Percentiles rank a stretch among this genome's conserved stretches.
Conservation (phyloP, 1,140 invertebrate species). For the Dendroctonus valens region DNA sequence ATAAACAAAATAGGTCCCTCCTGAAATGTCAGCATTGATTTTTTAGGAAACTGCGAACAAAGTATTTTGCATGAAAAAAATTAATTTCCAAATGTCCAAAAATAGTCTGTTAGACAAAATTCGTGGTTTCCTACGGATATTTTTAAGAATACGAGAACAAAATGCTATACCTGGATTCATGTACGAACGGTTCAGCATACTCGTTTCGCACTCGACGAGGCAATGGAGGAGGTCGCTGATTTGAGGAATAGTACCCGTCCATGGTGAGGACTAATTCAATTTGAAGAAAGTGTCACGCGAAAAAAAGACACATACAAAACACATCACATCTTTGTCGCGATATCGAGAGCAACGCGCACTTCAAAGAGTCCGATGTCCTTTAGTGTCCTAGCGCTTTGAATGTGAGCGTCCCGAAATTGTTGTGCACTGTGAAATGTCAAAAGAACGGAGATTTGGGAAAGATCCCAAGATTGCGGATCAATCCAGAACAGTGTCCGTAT, state of each 20-base stretch:
- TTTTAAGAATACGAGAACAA: no score
- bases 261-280: slow-evolving; percentile 41
- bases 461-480: not conserved
- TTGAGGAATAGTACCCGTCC: slow-evolving; percentile 54
- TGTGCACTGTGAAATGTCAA: not conserved
- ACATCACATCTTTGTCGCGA: slow-evolving; percentile 34
- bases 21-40: no score
- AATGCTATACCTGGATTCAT: slow-evolving; percentile 52
- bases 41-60: no score
- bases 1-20: no score
- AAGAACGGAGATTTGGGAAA: not conserved
- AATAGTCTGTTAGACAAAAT: no score
- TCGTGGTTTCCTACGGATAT: no score
- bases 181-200: slow-evolving; percentile 57
- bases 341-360: slow-evolving; percentile 32
- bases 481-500: not conserved
- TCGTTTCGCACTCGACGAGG: slow-evolving; percentile 57
- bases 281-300: slow-evolving; percentile 17
- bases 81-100: no score
- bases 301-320: slow-evolving; percentile 29
- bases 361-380: slow-evolving; percentile 29
- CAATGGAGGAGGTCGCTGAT: slow-evolving; percentile 53
- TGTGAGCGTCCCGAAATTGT: not conserved
- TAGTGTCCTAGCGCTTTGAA: slow-evolving; percentile 15
- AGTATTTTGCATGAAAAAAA: no score